Evolutionary conservation across 2,888 invertebrate genomes (phyloP).

Genomic region (Anoplius nigerrimus): DNA sequence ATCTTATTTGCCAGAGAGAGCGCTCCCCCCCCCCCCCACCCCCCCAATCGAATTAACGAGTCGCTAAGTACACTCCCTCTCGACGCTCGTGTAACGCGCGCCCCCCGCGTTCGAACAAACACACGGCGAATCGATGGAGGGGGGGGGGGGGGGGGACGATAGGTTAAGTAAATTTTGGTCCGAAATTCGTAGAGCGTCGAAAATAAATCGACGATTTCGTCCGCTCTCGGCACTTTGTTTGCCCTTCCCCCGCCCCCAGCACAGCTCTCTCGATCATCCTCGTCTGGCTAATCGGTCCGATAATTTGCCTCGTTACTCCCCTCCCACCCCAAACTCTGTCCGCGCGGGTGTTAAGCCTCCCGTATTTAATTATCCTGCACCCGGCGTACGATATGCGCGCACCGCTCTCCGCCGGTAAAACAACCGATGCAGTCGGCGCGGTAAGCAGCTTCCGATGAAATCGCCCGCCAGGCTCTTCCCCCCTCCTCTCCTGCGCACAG

Average conservation of each 20-base stretch:
- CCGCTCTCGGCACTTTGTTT: conserved; percentile 18
- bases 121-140: too few species aligned
- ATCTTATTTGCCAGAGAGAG: too few species aligned
- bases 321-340: too few species aligned
- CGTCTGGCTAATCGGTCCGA: conserved; percentile 44
- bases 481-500: neutral
- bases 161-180: neutral
- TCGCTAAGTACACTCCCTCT: too few species aligned
- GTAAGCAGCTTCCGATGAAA: neutral
- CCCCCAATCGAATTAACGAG: too few species aligned
- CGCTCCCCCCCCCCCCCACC: too few species aligned
- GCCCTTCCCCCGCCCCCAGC: conserved; percentile 17
- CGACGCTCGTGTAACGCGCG: too few species aligned
- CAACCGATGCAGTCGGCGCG: neutral
- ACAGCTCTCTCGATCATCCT: conserved; percentile 47
- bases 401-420: neutral
- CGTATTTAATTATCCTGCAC: conserved; percentile 56
- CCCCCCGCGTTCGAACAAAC: too few species aligned
- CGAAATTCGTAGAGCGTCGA: conserved; percentile 6
- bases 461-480: neutral
- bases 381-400: conserved; percentile 24
- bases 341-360: conserved; percentile 44
- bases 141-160: neutral
- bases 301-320: conserved; percentile 51
- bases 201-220: conserved; percentile 7